Percentiles rank a stretch among this genome's conserved stretches.
Evolutionary conservation across 2,113 vertebrate species (phyloP).

Genomic region (Apaloderma vittatum): DNA sequence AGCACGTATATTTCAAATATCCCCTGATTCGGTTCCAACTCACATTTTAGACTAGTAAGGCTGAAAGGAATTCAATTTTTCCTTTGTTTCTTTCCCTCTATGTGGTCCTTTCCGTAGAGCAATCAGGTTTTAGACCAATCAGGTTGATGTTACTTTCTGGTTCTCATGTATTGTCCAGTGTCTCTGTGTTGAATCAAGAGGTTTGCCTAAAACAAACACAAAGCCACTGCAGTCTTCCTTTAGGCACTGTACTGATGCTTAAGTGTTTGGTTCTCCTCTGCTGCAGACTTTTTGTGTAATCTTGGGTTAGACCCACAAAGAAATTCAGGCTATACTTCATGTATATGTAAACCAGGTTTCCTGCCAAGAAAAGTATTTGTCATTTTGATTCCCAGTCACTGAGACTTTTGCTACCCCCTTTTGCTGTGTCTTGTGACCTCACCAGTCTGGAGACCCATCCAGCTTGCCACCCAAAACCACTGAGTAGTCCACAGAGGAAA

Average conservation of each 20-base stretch:
- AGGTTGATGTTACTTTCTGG: background rate
- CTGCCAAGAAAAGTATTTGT: background rate
- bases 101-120: background rate
- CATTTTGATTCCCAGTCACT: background rate
- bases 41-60: background rate
- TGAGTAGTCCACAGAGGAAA: background rate
- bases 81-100: background rate
- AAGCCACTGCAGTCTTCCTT: background rate
- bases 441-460: background rate
- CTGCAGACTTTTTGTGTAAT: background rate
- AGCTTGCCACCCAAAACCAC: background rate
- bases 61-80: background rate
- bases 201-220: background rate
- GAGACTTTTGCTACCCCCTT: background rate
- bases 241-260: background rate
- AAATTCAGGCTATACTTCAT: background rate
- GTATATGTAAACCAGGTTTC: background rate
- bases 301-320: background rate
- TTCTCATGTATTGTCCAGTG: background rate
- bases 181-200: background rate
- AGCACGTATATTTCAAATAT: constrained; percentile 12
- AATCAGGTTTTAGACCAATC: background rate
- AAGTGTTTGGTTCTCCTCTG: background rate
- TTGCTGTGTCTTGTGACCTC: background rate
- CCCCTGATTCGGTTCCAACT: background rate